Evolutionary conservation across 2,797 vertebrate genomes (phyloP).

Genomic region (Malacoctenus gilli): DNA sequence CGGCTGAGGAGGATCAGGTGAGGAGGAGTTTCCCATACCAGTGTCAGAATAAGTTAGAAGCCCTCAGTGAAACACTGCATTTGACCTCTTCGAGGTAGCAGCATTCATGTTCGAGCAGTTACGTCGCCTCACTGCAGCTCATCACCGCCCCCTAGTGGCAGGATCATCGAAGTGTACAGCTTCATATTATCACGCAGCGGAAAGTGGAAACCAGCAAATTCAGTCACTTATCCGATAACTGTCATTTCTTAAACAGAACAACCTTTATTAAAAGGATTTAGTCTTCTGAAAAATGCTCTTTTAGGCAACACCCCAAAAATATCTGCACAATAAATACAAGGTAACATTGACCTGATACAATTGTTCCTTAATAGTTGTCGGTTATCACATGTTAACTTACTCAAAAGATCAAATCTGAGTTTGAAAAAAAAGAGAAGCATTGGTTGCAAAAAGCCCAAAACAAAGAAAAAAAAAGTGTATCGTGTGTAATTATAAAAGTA

Average conservation of each 20-base stretch:
- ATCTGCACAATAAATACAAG: conserved; percentile 2
- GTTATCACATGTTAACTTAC: background rate
- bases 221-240: no score
- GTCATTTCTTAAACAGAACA: background rate
- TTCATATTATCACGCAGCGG: no score
- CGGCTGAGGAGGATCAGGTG: conserved; percentile 64
- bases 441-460: background rate
- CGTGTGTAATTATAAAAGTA: conserved; percentile 5
- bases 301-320: conserved; percentile 15
- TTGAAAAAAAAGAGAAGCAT: no score
- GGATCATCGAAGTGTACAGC: no score
- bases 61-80: conserved; percentile 49
- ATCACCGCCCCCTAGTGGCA: conserved; percentile 70
- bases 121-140: conserved; percentile 22
- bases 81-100: conserved; percentile 28
- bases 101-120: conserved; percentile 24
- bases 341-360: conserved; percentile 17
- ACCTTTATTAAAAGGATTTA: background rate
- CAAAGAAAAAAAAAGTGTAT: no score
- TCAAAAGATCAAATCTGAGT: background rate
- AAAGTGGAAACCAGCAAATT: no score
- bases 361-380: background rate
- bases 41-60: conserved; percentile 59
- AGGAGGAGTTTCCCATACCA: conserved; percentile 63
- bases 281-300: conserved; percentile 22